Evolutionary conservation across 2,113 vertebrate species (phyloP), one percentile per base, ranked within the genome.

Genomic region (Gila orcuttii): DNA sequence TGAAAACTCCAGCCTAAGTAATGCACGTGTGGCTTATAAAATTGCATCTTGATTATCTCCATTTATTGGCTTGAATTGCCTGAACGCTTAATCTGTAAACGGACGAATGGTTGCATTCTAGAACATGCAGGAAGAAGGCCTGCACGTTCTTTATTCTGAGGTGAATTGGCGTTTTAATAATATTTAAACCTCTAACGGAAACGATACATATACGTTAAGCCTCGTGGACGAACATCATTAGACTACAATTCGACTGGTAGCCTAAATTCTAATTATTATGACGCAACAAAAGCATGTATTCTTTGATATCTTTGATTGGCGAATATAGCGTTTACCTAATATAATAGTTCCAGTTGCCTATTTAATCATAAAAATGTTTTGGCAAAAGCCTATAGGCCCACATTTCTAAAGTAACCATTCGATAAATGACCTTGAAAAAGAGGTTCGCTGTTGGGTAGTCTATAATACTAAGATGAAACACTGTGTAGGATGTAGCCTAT

Each of bases 341-440:
- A 45, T 2, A 21, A 69, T 19, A 1, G 52, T n/a, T 79, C 62
- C 13, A 6, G 23, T 50, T 7, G 6, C 42, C 13, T 50, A 3
- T 79, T 60, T 15, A 15, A 21, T 66, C 17, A 47, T 4, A 47
- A 28, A 31, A 45, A 9, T 17, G 13, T 64, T 74, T 50, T 64
- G 12, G 0, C 39, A 25, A 23, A 55, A 23, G 10, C 45, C 36
- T 21, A 21, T 74, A 62, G 83, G 57, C 59, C 68, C 25, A 75
- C 19, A 60, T 59, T 47, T 45, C 21, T 73, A 66, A 23, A 45
- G 33, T 33, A 83, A 42, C 15, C 55, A n/a, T 83, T 76, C 55
- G 31, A 21, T 3, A 69, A n/a, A 85, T 86, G 85, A 89, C 88
- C 82, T 89, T 89, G 88, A 79, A 60, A 82, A 69, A 13, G 17